Evolutionary conservation across 2,888 invertebrate genomes (phyloP), one percentile per base, ranked within the genome.

Genomic region (Melieria omissa): DNA sequence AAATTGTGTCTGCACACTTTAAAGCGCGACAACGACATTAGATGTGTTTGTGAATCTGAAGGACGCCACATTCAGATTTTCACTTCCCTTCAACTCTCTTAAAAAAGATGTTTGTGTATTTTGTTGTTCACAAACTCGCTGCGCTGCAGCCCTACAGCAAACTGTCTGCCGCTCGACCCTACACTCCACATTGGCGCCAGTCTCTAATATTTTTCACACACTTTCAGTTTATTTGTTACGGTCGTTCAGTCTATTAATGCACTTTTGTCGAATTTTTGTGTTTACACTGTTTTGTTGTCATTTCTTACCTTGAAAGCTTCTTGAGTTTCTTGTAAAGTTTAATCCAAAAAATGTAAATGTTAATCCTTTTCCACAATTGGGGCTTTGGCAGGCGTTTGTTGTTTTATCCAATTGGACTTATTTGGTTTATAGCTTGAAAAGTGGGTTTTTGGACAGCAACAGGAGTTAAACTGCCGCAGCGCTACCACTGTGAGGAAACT

Each of bases 221-320:
- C 55, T 16, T 3, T 9, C 41, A 47, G 29, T 61, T 57, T 61
- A 42, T 10, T 12, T 60, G 52, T 52, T 58, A 44, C 49, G 61
- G 52, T 67, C 67, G 60, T 52, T 55, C 57, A 60, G 16, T 45
- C n/a, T 9, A 10, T 14, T 29, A 46, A n/a, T 29, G 44, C 41
- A 41, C 14, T 46, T 65, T 5, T 16, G 46, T 14, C 4, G 12
- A 54, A 14, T n/a, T 62, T 57, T 45, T 45, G 0, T 14, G 16
- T 55, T 65, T 14, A 42, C 14, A n/a, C 42, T 46, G 44, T 3
- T 41, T 8, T 57, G 10, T 5, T 12, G 55, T 12, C 4, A 12
- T 66, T 46, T 7, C 80, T 80, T 77, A 80, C 80, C 73, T 80
- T 78, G 78, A 76, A 75, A 71, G 63, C 66, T 72, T 54, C 55